phyloP scores from a whole-genome alignment of 1,140 invertebrate genomes.

The Euwallacea similis region DNA sequence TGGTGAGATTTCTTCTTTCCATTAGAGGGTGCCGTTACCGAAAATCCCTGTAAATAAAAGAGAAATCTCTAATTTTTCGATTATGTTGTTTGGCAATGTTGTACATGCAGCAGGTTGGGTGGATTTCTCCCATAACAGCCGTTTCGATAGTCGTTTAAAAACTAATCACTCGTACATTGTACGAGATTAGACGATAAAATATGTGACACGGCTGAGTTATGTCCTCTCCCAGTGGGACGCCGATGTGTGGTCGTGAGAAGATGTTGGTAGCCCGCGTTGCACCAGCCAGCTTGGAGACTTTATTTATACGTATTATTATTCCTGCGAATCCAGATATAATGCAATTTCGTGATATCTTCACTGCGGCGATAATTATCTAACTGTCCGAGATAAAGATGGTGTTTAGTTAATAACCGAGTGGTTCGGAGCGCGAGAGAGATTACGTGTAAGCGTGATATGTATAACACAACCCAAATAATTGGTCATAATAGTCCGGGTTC shows the following conservation, averaged over 20 bases:
- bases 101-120: too few species aligned
- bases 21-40: too few species aligned
- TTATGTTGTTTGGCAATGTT: too few species aligned
- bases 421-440: conserved; percentile 1
- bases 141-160: conserved; percentile 3
- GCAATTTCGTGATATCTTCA: too few species aligned
- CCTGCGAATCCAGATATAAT: too few species aligned
- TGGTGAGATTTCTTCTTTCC: too few species aligned
- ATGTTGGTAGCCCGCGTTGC: conserved; percentile 7
- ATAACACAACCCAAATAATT: conserved; percentile 16
- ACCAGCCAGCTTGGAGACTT: too few species aligned
- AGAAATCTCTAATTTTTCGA: too few species aligned
- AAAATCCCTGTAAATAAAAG: too few species aligned
- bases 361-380: too few species aligned
- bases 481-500: conserved; percentile 8
- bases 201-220: conserved; percentile 25
- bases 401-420: conserved; percentile 10
- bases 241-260: conserved; percentile 28
- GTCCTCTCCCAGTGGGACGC: conserved; percentile 19
- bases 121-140: too few species aligned
- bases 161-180: conserved; percentile 10
- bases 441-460: conserved; percentile 13
- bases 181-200: conserved; percentile 24
- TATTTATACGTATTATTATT: too few species aligned
- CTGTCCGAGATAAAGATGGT: neutral